These are phyloP conservation scores for Zaprionus ornatus DNA, from an alignment of 1,140 invertebrate genomes.

Conservation along the genomic window DNA sequence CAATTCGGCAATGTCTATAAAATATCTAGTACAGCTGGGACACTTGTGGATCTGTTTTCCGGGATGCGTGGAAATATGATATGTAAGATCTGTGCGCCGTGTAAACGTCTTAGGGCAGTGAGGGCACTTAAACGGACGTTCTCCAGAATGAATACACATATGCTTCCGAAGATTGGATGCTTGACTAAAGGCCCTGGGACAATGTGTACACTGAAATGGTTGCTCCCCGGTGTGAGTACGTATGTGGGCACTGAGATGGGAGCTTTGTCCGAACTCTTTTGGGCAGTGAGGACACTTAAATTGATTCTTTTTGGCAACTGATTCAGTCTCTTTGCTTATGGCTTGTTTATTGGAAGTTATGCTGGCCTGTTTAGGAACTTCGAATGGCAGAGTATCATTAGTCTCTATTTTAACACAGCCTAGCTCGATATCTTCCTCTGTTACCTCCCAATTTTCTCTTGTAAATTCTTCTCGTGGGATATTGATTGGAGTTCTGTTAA, in stretches of 20 bases:
- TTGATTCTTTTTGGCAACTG: not conserved
- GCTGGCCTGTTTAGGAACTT: not conserved
- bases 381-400: not conserved
- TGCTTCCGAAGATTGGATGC: constrained; percentile 31
- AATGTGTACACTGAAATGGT: constrained; percentile 27
- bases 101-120: constrained; percentile 23
- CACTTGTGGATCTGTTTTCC: constrained; percentile 33
- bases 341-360: not conserved
- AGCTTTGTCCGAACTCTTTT: constrained; percentile 19
- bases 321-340: not conserved
- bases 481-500: not conserved
- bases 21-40: constrained; percentile 23
- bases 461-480: constrained; percentile 13
- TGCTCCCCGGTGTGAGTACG: constrained; percentile 30
- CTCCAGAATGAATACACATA: constrained; percentile 26
- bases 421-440: constrained; percentile 12
- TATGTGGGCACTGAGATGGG: constrained; percentile 31
- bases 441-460: constrained; percentile 26
- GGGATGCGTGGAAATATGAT: constrained; percentile 32
- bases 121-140: constrained; percentile 34
- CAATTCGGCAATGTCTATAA: constrained; percentile 17
- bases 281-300: constrained; percentile 26
- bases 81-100: constrained; percentile 25
- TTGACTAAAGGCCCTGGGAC: constrained; percentile 30
- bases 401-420: constrained; percentile 22